A percentile compares a stretch with the other conserved stretches of the same genome.
Conservation (phyloP, 2,797 vertebrate species). For the Sphenopsis melanotis region DNA sequence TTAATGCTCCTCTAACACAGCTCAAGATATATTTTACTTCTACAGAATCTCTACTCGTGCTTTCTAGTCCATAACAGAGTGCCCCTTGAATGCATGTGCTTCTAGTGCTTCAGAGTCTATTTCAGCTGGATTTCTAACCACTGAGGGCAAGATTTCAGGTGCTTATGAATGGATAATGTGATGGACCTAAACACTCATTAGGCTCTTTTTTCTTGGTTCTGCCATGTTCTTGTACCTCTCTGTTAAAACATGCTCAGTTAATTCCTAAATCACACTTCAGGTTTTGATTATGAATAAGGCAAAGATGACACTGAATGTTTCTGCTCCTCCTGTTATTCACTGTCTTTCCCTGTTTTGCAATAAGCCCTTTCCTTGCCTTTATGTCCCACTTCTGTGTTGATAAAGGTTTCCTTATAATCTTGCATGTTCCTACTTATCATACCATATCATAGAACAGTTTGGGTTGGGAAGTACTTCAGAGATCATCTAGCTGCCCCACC, state of each 20-base stretch:
- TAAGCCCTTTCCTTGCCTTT: background rate
- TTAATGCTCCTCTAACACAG: background rate
- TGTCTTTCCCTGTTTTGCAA: background rate
- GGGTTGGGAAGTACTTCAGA: background rate
- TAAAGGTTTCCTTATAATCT: background rate
- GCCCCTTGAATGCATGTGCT: accelerated
- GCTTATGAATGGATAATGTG: background rate
- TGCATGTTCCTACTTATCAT: background rate
- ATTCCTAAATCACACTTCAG: background rate
- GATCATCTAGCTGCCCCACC: background rate
- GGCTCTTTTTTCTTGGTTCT: background rate
- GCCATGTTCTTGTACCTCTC: background rate
- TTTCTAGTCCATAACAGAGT: background rate
- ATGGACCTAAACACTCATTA: background rate
- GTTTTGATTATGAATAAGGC: background rate
- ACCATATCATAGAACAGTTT: background rate
- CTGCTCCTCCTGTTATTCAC: background rate
- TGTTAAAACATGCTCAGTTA: background rate
- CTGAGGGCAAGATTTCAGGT: background rate
- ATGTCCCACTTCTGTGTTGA: background rate
- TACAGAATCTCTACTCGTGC: background rate
- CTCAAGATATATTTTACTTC: background rate
- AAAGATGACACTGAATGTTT: background rate
- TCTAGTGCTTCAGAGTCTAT: background rate
- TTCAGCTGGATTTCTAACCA: background rate